Evolutionary conservation across 2,113 vertebrate species (phyloP).

Genomic region (Rhodinocichla rosea): DNA sequence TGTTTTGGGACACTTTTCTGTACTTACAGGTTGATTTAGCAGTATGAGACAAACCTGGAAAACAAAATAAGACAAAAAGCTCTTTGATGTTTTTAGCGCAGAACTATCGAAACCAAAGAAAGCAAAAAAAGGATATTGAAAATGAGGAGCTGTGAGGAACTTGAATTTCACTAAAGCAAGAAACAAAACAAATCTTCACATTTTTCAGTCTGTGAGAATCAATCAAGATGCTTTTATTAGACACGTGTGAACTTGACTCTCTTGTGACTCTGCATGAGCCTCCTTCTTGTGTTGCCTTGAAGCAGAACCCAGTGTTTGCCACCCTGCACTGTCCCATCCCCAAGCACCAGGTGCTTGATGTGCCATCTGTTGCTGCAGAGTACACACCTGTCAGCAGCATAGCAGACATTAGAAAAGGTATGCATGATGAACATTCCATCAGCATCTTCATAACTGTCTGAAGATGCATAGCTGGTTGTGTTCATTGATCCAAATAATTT

Average conservation of each 20-base stretch:
- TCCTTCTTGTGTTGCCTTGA: not conserved
- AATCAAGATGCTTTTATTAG: not conserved
- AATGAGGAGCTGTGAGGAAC: not conserved
- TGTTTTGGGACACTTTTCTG: not conserved
- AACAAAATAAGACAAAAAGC: not conserved
- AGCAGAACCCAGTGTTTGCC: not conserved
- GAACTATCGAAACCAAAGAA: not conserved
- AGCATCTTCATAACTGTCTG: not conserved
- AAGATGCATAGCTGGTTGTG: not conserved
- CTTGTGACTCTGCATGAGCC: not conserved
- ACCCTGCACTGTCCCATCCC: not conserved
- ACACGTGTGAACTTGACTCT: not conserved
- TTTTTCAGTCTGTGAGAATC: not conserved
- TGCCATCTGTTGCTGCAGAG: not conserved
- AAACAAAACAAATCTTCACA: not conserved
- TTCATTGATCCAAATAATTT: not conserved
- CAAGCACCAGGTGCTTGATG: too few species aligned
- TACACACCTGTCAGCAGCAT: not conserved
- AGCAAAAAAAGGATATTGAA: not conserved
- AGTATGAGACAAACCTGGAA: not conserved
- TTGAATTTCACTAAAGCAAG: not conserved
- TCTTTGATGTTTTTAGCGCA: not conserved
- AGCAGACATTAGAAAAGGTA: not conserved
- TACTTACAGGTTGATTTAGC: not conserved
- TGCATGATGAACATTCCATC: not conserved